phyloP scores from a whole-genome alignment of 2,888 invertebrate genomes.

The Megamerina dolium region DNA sequence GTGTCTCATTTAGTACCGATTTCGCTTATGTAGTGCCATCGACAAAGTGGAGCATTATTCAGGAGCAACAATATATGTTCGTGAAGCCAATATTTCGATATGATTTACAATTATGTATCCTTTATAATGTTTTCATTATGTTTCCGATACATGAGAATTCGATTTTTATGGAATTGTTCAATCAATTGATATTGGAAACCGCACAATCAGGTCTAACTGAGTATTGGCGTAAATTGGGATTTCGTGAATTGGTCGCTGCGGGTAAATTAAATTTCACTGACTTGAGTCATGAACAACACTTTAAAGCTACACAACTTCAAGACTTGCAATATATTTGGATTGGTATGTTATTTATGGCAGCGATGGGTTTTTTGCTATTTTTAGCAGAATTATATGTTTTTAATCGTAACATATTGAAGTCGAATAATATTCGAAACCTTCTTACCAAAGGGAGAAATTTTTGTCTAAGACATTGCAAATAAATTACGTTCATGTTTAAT shows the following conservation, averaged over 20 bases:
- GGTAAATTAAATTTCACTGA: constrained; percentile 27
- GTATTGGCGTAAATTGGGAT: constrained; percentile 28
- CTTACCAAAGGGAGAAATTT: too few relatives aligned
- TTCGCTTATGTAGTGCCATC: constrained; percentile 32
- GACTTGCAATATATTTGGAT: constrained; percentile 35
- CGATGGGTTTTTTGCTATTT: constrained; percentile 23
- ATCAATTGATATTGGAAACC: constrained; percentile 28
- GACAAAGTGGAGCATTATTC: constrained; percentile 31
- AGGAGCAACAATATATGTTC: constrained; percentile 38
- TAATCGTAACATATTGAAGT: too few relatives aligned
- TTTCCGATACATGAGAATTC: constrained; percentile 39
- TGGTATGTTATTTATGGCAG: constrained; percentile 26
- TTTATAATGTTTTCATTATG: constrained; percentile 29
- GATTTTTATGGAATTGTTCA: constrained; percentile 27
- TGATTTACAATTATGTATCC: constrained; percentile 32
- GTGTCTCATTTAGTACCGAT: constrained; percentile 32
- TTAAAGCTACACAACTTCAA: constrained; percentile 29
- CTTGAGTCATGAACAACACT: constrained; percentile 24
- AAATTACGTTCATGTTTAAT: too few relatives aligned
- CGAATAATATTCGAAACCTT: too few relatives aligned
- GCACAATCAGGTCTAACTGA: constrained; percentile 25
- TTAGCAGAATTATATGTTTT: constrained; percentile 21
- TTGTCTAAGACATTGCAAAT: too few relatives aligned
- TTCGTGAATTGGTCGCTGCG: constrained; percentile 31
- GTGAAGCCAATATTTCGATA: constrained; percentile 31